Evolutionary conservation across 1,140 invertebrate species (phyloP).

Genomic region (Scaptomyza montana): DNA sequence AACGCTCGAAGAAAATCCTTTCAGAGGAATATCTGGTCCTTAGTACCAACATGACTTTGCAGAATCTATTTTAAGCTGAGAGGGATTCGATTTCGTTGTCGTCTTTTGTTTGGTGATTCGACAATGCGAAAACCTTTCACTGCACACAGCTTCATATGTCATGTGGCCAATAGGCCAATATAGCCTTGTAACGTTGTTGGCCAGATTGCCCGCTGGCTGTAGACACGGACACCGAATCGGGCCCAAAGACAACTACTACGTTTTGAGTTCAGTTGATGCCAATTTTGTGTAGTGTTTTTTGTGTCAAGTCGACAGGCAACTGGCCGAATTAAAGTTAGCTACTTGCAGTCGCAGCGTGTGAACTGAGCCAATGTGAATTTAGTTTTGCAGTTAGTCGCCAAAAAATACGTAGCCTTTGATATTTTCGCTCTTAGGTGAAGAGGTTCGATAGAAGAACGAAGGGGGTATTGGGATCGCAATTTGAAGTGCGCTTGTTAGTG

Average conservation of each 20-base stretch:
- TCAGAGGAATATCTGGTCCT: too few species aligned
- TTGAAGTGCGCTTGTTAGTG: slow-evolving; percentile 70
- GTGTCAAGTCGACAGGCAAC: slow-evolving; percentile 21
- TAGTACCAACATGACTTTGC: slow-evolving; percentile 3
- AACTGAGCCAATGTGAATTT: slow-evolving; percentile 54
- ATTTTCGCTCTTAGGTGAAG: slow-evolving; percentile 53
- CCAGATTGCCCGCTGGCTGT: slow-evolving; percentile 26
- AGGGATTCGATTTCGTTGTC: slow-evolving; percentile 13
- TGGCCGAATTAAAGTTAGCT: slow-evolving; percentile 56
- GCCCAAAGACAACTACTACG: slow-evolving; percentile 5
- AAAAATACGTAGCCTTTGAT: slow-evolving; percentile 62
- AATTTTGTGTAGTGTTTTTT: slow-evolving; percentile 24
- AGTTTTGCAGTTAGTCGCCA: slow-evolving; percentile 12
- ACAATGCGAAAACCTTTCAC: slow-evolving; percentile 72
- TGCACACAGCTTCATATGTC: slow-evolving; percentile 28
- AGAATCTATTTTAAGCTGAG: slow-evolving; percentile 7
- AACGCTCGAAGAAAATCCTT: too few species aligned
- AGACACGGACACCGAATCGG: slow-evolving; percentile 32
- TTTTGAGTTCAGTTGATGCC: slow-evolving; percentile 17
- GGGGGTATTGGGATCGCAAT: slow-evolving; percentile 25
- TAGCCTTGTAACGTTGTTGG: slow-evolving; percentile 53
- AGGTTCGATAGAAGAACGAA: too few species aligned
- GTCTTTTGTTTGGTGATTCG: slow-evolving; percentile 24
- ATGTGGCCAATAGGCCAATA: slow-evolving; percentile 22
- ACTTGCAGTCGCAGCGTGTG: slow-evolving; percentile 58